Conservation (phyloP, 2,113 vertebrate species). For the Caloenas nicobarica region DNA sequence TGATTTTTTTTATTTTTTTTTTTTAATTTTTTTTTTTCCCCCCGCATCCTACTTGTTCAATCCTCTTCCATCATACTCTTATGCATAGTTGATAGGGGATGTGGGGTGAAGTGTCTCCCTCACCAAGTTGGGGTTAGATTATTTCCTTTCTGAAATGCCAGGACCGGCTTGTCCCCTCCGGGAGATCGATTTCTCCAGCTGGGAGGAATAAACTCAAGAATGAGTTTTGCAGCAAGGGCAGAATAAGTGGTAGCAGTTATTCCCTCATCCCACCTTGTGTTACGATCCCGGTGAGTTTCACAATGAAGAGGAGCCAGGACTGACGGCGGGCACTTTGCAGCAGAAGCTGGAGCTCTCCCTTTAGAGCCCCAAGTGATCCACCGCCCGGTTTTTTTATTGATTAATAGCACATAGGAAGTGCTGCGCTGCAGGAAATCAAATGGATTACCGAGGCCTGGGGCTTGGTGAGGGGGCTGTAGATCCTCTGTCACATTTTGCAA, state of each 20-base stretch:
- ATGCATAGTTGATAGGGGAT: background rate
- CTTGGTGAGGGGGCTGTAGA: background rate
- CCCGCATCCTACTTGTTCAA: accelerated
- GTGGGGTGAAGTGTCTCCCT: background rate
- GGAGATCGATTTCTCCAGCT: background rate
- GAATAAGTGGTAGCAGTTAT: background rate
- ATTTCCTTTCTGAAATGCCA: background rate
- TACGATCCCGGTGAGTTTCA: background rate
- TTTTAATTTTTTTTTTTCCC: no score
- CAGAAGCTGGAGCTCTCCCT: background rate
- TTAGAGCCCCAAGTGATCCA: background rate
- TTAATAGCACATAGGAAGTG: background rate
- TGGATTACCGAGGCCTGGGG: background rate
- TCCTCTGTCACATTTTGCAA: background rate
- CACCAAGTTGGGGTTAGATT: background rate
- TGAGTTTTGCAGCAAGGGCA: background rate
- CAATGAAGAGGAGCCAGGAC: background rate
- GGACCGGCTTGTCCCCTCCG: background rate
- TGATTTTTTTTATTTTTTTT: background rate
- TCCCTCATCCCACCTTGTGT: background rate
- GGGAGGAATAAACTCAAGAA: background rate
- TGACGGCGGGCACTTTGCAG: background rate
- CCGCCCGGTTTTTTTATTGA: background rate
- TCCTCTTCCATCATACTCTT: background rate
- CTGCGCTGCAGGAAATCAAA: background rate